These are phyloP conservation scores for Sarcophaga peregrina DNA, from an alignment of 1,140 invertebrate genomes.

Conservation along the genomic window DNA sequence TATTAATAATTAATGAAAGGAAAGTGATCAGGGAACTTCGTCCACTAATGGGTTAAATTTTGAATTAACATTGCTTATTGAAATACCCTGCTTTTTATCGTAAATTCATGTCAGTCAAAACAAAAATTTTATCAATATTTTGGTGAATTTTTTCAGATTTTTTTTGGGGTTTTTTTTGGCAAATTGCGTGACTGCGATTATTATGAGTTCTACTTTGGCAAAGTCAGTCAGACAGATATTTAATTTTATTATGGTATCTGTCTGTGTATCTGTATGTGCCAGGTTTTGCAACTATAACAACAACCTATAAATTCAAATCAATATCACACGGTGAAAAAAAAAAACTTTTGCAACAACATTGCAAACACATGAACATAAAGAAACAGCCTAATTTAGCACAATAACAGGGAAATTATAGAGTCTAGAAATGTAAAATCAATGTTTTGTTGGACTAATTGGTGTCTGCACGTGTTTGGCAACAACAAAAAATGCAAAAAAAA, in stretches of 20 bases:
- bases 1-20: no score
- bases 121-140: neutral
- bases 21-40: no score
- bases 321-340: neutral
- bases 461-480: conserved; percentile 20
- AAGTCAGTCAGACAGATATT: conserved; percentile 33
- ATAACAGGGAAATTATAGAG: neutral
- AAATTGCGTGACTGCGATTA: conserved; percentile 48
- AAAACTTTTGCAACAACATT: conserved; percentile 5
- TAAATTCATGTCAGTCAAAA: no score
- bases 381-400: neutral
- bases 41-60: no score
- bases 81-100: no score
- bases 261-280: neutral
- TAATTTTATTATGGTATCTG: neutral
- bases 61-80: no score
- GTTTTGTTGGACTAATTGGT: neutral
- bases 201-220: conserved; percentile 32
- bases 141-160: neutral
- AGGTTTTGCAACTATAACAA: conserved; percentile 63
- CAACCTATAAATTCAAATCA: conserved; percentile 59
- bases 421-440: neutral
- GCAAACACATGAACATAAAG: neutral
- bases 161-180: conserved; percentile 35
- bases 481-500: no score